Percentiles rank a stretch among this genome's conserved stretches.
These are phyloP conservation scores for Zaprionus africanus DNA, from an alignment of 1,140 invertebrate genomes.

Conservation along the genomic window DNA sequence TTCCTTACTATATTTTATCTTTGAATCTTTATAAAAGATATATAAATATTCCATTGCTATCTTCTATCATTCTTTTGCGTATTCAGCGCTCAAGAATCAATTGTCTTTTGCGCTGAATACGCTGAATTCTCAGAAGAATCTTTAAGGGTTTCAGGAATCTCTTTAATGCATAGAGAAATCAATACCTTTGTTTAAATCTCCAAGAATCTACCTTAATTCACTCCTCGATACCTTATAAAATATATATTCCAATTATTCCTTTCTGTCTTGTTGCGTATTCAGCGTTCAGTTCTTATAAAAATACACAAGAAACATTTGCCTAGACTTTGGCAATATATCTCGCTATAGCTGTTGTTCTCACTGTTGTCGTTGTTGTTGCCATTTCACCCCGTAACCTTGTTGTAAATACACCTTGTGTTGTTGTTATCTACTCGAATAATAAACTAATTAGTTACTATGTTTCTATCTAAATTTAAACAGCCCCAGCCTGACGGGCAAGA, in stretches of 20 bases:
- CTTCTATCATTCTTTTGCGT: no score
- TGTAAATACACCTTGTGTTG: background rate
- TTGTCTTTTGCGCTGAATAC: background rate
- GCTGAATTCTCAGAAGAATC: no score
- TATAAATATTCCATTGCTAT: no score
- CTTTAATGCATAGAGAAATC: no score
- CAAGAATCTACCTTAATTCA: no score
- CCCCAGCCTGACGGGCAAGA: slow-evolving; percentile 92
- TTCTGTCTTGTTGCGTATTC: background rate
- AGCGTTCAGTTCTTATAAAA: background rate
- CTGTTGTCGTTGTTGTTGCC: background rate
- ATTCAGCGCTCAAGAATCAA: background rate
- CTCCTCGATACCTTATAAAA: no score
- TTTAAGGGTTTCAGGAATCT: no score
- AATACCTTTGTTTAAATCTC: no score
- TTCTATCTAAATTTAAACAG: slow-evolving; percentile 84
- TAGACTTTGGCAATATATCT: background rate
- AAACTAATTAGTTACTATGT: no score
- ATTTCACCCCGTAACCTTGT: background rate
- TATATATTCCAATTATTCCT: no score
- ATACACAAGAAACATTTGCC: background rate
- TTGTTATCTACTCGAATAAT: background rate
- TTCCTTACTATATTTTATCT: no score
- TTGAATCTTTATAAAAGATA: background rate
- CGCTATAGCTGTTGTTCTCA: background rate